Evolutionary conservation across 1,140 invertebrate species (phyloP).

Genomic region (Sipha flava): DNA sequence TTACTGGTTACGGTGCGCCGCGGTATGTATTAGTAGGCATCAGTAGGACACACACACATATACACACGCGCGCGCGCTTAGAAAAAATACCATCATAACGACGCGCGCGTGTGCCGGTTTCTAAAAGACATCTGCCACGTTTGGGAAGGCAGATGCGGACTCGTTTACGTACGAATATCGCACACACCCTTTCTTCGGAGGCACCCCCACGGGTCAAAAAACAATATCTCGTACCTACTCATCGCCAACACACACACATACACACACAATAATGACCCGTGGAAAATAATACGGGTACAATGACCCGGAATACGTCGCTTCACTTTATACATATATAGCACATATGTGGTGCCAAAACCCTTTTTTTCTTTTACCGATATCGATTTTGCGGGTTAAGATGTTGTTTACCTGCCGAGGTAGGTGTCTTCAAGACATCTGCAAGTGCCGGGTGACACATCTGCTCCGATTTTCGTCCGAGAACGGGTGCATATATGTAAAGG

Average conservation of each 20-base stretch:
- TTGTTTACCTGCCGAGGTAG: not conserved
- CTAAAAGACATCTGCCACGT: slow-evolving; percentile 26
- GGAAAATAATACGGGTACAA: slow-evolving; percentile 16
- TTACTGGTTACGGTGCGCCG: slow-evolving; percentile 2
- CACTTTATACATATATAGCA: not conserved
- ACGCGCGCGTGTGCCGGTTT: slow-evolving; percentile 7
- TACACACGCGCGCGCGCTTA: not conserved
- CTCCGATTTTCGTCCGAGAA: not conserved
- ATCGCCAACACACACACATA: not conserved
- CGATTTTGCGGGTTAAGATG: not conserved
- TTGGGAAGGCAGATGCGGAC: slow-evolving; percentile 13
- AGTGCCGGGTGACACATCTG: slow-evolving; percentile 7
- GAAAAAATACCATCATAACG: not conserved
- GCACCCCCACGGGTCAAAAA: slow-evolving; percentile 28
- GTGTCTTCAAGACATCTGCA: slow-evolving; percentile 27
- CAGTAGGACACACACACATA: not conserved
- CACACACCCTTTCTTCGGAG: slow-evolving; percentile 27
- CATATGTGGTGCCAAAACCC: not conserved
- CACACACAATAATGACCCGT: not conserved
- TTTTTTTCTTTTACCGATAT: not conserved
- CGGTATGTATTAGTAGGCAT: not conserved
- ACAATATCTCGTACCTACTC: slow-evolving; percentile 10
- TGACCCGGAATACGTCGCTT: not conserved
- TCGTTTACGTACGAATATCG: not conserved
- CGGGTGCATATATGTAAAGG: slow-evolving; percentile 19